Base-by-base conservation (phyloP, 2,888 invertebrate species). In the Perizoma flavofasciatum region DNA sequence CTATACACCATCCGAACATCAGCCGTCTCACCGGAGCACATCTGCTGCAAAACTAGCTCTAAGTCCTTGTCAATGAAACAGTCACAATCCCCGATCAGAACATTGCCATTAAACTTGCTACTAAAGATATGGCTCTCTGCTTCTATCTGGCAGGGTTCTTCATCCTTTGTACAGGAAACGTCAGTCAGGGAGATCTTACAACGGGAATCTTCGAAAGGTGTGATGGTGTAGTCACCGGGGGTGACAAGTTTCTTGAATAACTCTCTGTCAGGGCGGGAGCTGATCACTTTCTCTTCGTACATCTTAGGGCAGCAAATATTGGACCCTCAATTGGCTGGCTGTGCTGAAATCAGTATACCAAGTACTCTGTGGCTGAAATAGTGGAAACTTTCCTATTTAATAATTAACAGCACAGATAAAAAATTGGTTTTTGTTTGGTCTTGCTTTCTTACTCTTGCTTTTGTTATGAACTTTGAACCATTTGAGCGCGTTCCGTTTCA, bases 1-100 rank as follows among this genome's bases (percentile, higher is more conserved):
- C 75, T 82, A 59, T 93, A 88, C 32, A 81, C 70, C 54, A 93
- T 74, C 0, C 74, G 83, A 0, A 92, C 83, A 4, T 75, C 66
- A 67, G 93, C 89, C 3, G 73, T 80, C 69, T 94, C 94, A 0
- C 82, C 83, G 9, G 86, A 72, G 61, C 88, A 92, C 94, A 94
- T 94, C 69, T 88, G 92, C 68, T 90, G 87, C 34, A 94, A 67
- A 4, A 92, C 88, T 68, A 92, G 79, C 70, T 94, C 94, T 11
- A 94, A 81, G 70, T 92, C 92, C 66, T 83, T 86, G 63, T 94
- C 94, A 33, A 94, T 75, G 64, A 85, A 90, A 33, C 78, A 83
- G 61, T 90, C 88, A 0, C 80, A 81, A 62, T 93, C 89, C 0
- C 94, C 94, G 11, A 94, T 92, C 8, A 88, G 69, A 7, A 94